phyloP scores from a whole-genome alignment of 1,140 invertebrate genomes.

The Heterodera carotae region DNA sequence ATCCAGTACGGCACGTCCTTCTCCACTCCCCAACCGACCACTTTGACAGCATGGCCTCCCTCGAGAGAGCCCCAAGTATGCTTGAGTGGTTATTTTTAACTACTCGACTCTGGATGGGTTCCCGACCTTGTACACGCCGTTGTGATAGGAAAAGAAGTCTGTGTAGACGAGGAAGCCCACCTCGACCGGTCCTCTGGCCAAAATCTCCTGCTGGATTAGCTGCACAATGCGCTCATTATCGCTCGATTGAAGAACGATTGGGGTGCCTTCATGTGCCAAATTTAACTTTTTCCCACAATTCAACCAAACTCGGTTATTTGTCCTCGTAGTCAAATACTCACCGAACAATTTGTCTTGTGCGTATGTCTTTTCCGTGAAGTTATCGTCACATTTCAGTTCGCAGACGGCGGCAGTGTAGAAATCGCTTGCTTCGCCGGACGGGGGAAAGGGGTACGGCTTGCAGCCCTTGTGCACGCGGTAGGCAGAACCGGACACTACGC shows the following conservation, averaged over 20 bases:
- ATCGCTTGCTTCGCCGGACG: background rate
- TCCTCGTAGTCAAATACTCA: background rate
- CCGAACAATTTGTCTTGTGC: constrained; percentile 7
- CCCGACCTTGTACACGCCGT: constrained; percentile 74
- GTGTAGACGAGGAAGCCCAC: constrained; percentile 82
- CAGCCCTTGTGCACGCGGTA: constrained; percentile 13
- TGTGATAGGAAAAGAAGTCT: constrained; percentile 77
- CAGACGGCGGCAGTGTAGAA: background rate
- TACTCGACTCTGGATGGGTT: background rate
- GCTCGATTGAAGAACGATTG: background rate
- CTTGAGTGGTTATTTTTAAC: constrained; percentile 41
- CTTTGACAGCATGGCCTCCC: constrained; percentile 84
- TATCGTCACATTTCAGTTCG: background rate
- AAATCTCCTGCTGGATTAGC: constrained; percentile 79
- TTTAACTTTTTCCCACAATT: background rate
- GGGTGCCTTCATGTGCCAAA: background rate
- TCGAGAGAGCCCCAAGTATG: constrained; percentile 71
- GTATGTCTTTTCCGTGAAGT: constrained; percentile 4
- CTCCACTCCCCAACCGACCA: constrained; percentile 84
- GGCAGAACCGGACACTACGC: constrained; percentile 4
- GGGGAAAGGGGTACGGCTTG: constrained; percentile 32
- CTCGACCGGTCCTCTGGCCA: constrained; percentile 84
- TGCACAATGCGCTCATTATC: constrained; percentile 37
- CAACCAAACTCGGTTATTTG: too few species aligned
- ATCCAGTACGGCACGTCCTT: constrained; percentile 81